Evolutionary conservation across 2,113 vertebrate genomes (phyloP), one percentile per base, ranked within the genome.

Genomic region (Corvus hawaiiensis): DNA sequence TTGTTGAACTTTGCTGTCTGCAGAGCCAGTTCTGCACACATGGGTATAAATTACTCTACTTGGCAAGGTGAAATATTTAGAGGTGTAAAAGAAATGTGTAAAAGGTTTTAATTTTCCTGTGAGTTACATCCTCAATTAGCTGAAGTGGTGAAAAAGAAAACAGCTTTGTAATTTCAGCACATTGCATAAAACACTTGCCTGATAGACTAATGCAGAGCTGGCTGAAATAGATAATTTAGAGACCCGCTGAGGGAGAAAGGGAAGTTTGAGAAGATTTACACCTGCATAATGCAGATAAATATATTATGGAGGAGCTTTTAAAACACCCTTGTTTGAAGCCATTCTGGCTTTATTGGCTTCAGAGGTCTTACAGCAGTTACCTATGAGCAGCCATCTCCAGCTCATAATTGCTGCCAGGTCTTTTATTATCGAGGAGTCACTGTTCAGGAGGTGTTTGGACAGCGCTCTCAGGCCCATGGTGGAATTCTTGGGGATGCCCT

Each of bases 41-140:
- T 1, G 2, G 7, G n/a, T 54, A 48, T 46, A 86, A 92, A 94
- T 85, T 39, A 74, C 55, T 67, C 56, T 71, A 64, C 71, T 35
- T 52, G 24, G 21, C 79, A 86, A 84, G 69, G 74, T 63, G 48
- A 83, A 93, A 90, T 49, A 88, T 80, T 88, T 77, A 54, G 72
- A 77, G 64, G 54, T 81, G 44, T 27, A 67, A 95, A 91, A 96
- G 77, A 73, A 82, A 89, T 16, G 24, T 11, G 32, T 63, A 59
- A 66, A 55, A 86, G 79, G 41, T 71, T 96, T 89, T 93, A 72
- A 87, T 84, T 88, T 91, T 63, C 48, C 21, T 49, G 24, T 67
- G 88, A 90, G 69, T 90, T 95, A 86, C 72, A 89, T 20, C 52
- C 76, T 90, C 85, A 84, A 88, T 91, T 91, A 95, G 90, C 85